Conservation (phyloP, 1,140 invertebrate genomes). For the Goniozus legneri region DNA sequence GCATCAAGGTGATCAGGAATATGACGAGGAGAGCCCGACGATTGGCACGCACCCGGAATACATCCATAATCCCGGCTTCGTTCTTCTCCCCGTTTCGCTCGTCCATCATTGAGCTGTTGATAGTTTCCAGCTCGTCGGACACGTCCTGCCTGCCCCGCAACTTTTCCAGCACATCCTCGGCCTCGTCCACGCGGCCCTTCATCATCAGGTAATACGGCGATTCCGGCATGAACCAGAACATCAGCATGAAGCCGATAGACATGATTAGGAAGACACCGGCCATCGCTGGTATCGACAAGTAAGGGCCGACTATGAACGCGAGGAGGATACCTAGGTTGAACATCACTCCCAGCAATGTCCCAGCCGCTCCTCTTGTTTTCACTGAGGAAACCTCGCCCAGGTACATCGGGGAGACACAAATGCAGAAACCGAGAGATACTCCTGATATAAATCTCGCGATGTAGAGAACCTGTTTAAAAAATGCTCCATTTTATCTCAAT, state of each 20-base stretch:
- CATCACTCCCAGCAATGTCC: constrained; percentile 58
- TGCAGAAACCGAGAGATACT: constrained; percentile 61
- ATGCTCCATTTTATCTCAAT: background rate
- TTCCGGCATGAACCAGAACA: constrained; percentile 52
- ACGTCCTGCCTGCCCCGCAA: constrained; percentile 23
- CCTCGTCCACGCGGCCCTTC: constrained; percentile 13
- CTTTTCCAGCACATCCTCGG: constrained; percentile 23
- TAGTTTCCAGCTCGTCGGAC: constrained; percentile 36
- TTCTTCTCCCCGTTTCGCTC: constrained; percentile 35
- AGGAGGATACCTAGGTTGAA: constrained; percentile 53
- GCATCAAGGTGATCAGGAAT: constrained; percentile 63
- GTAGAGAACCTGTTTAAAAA: constrained; percentile 17
- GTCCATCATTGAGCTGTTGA: constrained; percentile 50
- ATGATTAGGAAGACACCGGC: constrained; percentile 32
- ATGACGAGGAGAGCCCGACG: constrained; percentile 63
- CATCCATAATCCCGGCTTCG: constrained; percentile 46
- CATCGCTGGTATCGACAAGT: constrained; percentile 21
- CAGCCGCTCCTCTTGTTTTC: constrained; percentile 61
- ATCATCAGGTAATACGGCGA: constrained; percentile 43
- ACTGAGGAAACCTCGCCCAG: constrained; percentile 63
- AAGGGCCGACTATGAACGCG: constrained; percentile 44
- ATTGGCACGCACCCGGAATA: constrained; percentile 58
- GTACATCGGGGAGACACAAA: constrained; percentile 62
- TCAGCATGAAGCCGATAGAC: constrained; percentile 36
- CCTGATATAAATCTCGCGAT: constrained; percentile 57